Evolutionary conservation across 2,797 vertebrate species (phyloP).

Genomic region (Gadopsis bispinosus): DNA sequence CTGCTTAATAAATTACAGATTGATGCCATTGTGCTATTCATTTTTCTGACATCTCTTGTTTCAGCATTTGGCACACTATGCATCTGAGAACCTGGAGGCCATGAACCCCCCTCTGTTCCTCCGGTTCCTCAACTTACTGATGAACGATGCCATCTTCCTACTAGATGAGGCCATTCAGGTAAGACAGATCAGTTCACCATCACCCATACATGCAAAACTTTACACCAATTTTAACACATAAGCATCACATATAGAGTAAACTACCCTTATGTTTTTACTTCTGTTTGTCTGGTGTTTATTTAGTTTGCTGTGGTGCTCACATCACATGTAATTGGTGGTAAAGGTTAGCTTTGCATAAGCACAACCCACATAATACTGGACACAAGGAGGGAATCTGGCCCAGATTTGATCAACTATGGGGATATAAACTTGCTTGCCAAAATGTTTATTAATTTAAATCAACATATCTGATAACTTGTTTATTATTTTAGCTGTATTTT

Average conservation of each 20-base stretch:
- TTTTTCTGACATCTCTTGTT: constrained; percentile 37
- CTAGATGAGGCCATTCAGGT: constrained; percentile 99
- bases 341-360: constrained; percentile 3
- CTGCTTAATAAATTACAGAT: background rate
- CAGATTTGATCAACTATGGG: background rate
- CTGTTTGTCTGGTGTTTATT: background rate
- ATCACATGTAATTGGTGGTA: background rate
- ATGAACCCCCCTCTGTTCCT: constrained; percentile 97
- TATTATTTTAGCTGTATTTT: background rate
- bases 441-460: background rate
- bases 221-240: background rate
- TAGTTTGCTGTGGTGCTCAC: background rate
- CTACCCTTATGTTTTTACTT: background rate
- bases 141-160: constrained; percentile 97
- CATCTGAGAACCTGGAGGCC: constrained; percentile 96
- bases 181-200: constrained; percentile 14
- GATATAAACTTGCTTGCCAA: background rate
- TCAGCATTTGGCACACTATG: constrained; percentile 93
- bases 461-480: background rate
- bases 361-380: background rate
- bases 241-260: background rate
- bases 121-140: constrained; percentile 95
- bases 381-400: background rate
- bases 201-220: background rate
- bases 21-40: background rate